Conservation (phyloP, 2,113 vertebrate genomes). For the Lucifuga dentata region DNA sequence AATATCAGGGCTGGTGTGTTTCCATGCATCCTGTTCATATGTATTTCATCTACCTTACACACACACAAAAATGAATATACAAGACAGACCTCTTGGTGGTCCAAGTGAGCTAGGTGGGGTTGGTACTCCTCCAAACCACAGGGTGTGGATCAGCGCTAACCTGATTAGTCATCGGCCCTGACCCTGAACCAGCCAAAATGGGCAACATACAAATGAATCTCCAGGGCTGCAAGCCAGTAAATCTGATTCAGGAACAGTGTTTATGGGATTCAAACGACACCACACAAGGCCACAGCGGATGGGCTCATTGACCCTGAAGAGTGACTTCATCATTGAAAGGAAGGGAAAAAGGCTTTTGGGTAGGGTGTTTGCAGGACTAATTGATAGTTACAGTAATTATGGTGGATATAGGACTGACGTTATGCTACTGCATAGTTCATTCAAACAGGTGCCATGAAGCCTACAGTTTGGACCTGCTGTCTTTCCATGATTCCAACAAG, state of each 20-base stretch:
- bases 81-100: conserved; percentile 59
- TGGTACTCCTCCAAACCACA: conserved; percentile 51
- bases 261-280: conserved; percentile 66
- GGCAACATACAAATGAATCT: conserved; percentile 68
- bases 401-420: conserved; percentile 20
- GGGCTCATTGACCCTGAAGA: conserved; percentile 55
- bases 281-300: conserved; percentile 64
- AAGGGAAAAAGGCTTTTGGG: conserved; percentile 41
- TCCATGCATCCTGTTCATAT: conserved; percentile 30
- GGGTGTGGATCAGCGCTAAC: conserved; percentile 66
- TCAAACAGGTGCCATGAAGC: conserved; percentile 35
- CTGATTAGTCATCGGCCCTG: conserved; percentile 72
- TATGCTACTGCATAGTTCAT: conserved; percentile 14
- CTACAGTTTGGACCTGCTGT: conserved; percentile 14
- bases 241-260: conserved; percentile 70
- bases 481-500: conserved; percentile 9
- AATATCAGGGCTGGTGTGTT: conserved; percentile 30
- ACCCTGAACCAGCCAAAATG: conserved; percentile 68
- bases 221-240: conserved; percentile 59
- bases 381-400: conserved; percentile 49
- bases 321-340: conserved; percentile 56
- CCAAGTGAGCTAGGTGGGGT: conserved; percentile 57
- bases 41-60: conserved; percentile 45
- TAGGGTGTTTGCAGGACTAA: conserved; percentile 43
- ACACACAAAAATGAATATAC: conserved; percentile 15